Base-by-base conservation (phyloP, 2,113 vertebrate species). In the Pitta sordida region DNA sequence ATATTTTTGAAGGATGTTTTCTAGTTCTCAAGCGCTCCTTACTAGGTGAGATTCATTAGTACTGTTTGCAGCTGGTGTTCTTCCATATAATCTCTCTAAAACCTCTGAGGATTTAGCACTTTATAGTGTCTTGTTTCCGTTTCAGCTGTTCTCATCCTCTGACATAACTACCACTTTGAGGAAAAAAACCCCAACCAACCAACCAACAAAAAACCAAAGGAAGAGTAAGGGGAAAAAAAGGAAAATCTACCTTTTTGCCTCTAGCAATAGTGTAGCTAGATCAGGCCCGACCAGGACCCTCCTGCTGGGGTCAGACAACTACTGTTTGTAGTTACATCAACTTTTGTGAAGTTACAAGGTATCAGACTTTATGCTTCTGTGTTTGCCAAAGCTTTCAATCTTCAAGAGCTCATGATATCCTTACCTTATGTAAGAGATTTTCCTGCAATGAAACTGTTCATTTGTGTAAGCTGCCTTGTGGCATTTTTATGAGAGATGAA, bases 381-480 rank as follows among this genome's bases (percentile, higher is more conserved):
- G 52, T 65, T 70, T 85, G 44, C 83, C 59, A 76, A 41, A 93
- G 53, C 58, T 91, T 94, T 95, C 86, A 92, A 27, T 83, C 26
- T 92, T 87, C 89, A 69, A 63, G 30, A 41, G 37, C 88, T 91
- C 49, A 44, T 56, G 70, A n/a, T 70, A 86, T 71, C 22, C 56
- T 95, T 90, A 39, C 30, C 7, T 62, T 19, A 7, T 94, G 46
- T 67, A 62, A 81, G 73, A 24, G 39, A 71, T 91, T 92, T 83
- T 79, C 32, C 46, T 88, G 29, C 81, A 90, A 24, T 63, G 78
- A 89, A 83, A 60, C 62, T 29, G 29, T 41, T 83, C 30, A 4
- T 39, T 52, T 8, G 19, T 65, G 37, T 81, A 79, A 89, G 22
- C 3, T 53, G 13, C 63, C 64, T 20, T 53, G 69, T 37, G 77